Evolutionary conservation across 2,113 vertebrate genomes (phyloP).

Genomic region (Rhodinocichla rosea): DNA sequence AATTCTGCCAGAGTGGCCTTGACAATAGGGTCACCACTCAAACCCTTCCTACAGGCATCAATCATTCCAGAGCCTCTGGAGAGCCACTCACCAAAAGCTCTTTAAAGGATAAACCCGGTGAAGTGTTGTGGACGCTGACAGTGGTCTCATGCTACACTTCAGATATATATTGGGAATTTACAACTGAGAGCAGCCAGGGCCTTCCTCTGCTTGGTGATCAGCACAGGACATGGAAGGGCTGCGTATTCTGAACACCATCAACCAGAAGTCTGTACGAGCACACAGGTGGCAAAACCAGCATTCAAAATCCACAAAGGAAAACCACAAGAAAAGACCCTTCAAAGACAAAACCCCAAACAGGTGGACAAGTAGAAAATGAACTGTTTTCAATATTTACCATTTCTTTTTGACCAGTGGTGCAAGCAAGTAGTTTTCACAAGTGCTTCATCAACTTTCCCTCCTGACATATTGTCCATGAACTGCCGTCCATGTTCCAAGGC

Average conservation of each 20-base stretch:
- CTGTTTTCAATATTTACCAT: slow-evolving; percentile 75
- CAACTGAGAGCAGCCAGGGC: neutral
- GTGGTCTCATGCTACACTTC: neutral
- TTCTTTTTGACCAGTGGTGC: slow-evolving; percentile 94
- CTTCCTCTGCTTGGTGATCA: neutral
- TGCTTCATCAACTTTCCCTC: slow-evolving; percentile 95
- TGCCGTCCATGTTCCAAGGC: slow-evolving; percentile 96
- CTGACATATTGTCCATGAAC: slow-evolving; percentile 99
- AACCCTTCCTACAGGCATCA: neutral
- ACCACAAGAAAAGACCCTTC: neutral
- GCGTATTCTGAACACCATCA: neutral
- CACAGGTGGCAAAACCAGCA: neutral
- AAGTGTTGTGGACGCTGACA: neutral
- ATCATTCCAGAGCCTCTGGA: neutral
- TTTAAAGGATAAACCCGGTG: neutral
- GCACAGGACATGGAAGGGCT: neutral
- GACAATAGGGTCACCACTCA: neutral
- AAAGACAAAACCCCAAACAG: neutral
- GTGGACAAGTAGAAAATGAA: neutral
- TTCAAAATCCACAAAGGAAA: neutral
- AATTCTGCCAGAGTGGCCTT: slow-evolving; percentile 14
- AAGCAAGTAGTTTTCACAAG: slow-evolving; percentile 95
- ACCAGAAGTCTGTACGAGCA: neutral
- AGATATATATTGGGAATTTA: neutral
- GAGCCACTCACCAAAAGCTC: neutral